Percentiles rank a stretch among this genome's conserved stretches.
Conservation (phyloP, 2,888 invertebrate species). For the Danaus chrysippus region DNA sequence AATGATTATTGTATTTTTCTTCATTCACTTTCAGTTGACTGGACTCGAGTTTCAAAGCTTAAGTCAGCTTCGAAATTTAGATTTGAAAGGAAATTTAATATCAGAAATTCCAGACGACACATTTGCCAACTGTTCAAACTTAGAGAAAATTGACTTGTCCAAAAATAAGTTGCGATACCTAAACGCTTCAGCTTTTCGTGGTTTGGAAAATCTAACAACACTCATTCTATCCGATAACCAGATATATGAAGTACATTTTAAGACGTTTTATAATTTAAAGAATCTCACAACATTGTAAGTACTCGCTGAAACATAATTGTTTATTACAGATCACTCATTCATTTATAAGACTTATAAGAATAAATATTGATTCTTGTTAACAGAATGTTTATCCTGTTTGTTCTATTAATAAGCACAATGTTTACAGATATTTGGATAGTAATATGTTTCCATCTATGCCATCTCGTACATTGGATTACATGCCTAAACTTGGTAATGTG, state of each 20-base stretch:
- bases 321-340: not conserved
- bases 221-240: conserved; percentile 86
- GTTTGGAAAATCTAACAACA: conserved; percentile 81
- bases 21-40: conserved; percentile 64
- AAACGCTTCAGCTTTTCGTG: conserved; percentile 79
- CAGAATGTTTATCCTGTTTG: no score
- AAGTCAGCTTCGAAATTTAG: conserved; percentile 79
- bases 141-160: conserved; percentile 84
- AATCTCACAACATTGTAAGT: conserved; percentile 86
- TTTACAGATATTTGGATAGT: conserved; percentile 84
- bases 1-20: not conserved
- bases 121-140: conserved; percentile 75
- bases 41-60: conserved; percentile 78
- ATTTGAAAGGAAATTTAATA: conserved; percentile 84
- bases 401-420: not conserved
- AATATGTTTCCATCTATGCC: conserved; percentile 85
- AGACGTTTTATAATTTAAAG: conserved; percentile 80
- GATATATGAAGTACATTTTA: conserved; percentile 80
- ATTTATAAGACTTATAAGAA: no score
- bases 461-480: conserved; percentile 81
- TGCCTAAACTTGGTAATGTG: conserved; percentile 81
- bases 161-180: conserved; percentile 83
- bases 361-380: no score
- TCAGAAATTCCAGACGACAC: conserved; percentile 74
- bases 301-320: conserved; percentile 13